Percentiles rank a stretch among this genome's conserved stretches.
These are phyloP conservation scores for Halocynthia aurantium DNA, from an alignment of 23 tunicate genomes.

Conservation along the genomic window DNA sequence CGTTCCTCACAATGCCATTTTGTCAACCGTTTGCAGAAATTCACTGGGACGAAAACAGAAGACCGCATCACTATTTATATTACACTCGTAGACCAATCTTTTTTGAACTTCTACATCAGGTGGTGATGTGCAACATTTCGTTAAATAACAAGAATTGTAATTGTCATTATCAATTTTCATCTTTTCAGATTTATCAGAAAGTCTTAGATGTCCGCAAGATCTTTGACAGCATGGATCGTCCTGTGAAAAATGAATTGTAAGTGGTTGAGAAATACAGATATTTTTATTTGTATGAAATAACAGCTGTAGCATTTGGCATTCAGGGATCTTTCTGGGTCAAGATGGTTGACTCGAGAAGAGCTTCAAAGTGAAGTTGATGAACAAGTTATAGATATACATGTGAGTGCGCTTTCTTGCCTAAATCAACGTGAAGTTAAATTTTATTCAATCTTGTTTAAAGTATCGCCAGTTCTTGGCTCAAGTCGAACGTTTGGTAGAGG, in stretches of 20 bases:
- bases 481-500: slow-evolving; percentile 50
- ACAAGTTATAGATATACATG: too few species aligned
- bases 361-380: not conserved
- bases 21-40: not conserved
- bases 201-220: not conserved
- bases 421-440: not conserved
- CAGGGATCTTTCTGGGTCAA: slow-evolving; percentile 15
- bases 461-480: slow-evolving; percentile 46
- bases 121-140: not conserved
- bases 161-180: not conserved
- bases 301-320: not conserved
- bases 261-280: too few species aligned
- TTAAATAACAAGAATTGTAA: not conserved
- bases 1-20: too few species aligned
- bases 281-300: too few species aligned
- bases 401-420: too few species aligned
- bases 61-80: slow-evolving; percentile 66
- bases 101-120: slow-evolving; percentile 36
- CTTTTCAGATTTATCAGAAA: slow-evolving; percentile 7
- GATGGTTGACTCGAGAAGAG: slow-evolving; percentile 17
- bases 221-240: too few species aligned
- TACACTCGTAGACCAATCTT: slow-evolving; percentile 40
- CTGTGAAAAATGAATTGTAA: not conserved
- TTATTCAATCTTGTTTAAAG: slow-evolving; percentile 21
- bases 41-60: slow-evolving; percentile 22